These are phyloP conservation scores for Pinctada fucata DNA, from an alignment of 2,888 invertebrate genomes.

Conservation along the genomic window DNA sequence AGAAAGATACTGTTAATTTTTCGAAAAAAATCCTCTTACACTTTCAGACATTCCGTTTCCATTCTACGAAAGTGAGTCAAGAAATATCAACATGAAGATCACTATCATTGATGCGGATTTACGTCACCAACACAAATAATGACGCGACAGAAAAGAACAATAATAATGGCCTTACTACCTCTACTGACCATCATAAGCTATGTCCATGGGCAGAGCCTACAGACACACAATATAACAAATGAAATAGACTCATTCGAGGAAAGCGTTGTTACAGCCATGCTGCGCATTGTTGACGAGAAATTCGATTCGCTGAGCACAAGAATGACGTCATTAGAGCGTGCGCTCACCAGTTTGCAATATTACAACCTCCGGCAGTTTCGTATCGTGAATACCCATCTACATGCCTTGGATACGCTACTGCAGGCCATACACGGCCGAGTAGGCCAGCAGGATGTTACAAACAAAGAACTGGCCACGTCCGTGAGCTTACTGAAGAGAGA, in stretches of 20 bases:
- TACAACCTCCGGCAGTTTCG: constrained; percentile 66
- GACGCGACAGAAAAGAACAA: too few species aligned
- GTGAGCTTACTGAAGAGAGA: constrained; percentile 53
- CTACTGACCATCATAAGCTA: not conserved
- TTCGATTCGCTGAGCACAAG: constrained; percentile 64
- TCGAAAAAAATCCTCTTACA: too few species aligned
- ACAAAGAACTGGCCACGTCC: constrained; percentile 46
- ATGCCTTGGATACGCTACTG: constrained; percentile 52
- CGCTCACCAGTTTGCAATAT: constrained; percentile 65
- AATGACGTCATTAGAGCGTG: constrained; percentile 59
- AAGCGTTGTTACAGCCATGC: constrained; percentile 57
- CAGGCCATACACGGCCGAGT: constrained; percentile 54
- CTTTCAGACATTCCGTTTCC: too few species aligned
- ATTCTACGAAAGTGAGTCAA: too few species aligned
- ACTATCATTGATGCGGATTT: too few species aligned
- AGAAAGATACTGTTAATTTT: too few species aligned
- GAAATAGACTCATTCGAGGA: constrained; percentile 56
- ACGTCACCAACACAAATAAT: too few species aligned
- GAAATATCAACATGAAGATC: too few species aligned
- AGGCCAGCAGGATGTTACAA: constrained; percentile 50
- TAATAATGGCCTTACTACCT: not conserved
- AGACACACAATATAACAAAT: not conserved
- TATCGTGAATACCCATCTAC: constrained; percentile 59
- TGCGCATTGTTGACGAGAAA: constrained; percentile 65
- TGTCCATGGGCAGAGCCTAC: not conserved